Percentiles rank a stretch among this genome's conserved stretches.
Evolutionary conservation across 2,113 vertebrate genomes (phyloP).

Genomic region (Melanotaenia duboulayi): DNA sequence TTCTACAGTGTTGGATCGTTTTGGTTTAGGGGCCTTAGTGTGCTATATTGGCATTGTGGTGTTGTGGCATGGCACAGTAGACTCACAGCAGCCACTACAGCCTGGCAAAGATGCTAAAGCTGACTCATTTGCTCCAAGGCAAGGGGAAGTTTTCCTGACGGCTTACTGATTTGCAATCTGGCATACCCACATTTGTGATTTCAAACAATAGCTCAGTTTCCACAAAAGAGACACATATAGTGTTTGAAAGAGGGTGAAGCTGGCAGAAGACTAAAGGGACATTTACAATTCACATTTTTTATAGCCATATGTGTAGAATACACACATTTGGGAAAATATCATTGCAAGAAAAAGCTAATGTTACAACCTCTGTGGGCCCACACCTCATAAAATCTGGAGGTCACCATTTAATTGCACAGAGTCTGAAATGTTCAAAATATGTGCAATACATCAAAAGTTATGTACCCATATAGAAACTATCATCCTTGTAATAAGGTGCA

Average conservation of each 20-base stretch:
- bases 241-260: not conserved
- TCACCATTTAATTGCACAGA: not conserved
- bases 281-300: not conserved
- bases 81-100: slow-evolving; percentile 70
- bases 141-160: slow-evolving; percentile 66
- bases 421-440: not conserved
- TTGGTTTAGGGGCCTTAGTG: slow-evolving; percentile 62
- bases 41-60: slow-evolving; percentile 75
- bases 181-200: slow-evolving; percentile 53
- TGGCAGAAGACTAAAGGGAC: slow-evolving; percentile 2
- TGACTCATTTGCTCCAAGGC: slow-evolving; percentile 77
- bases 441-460: no score
- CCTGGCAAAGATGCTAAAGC: slow-evolving; percentile 67
- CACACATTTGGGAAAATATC: slow-evolving; percentile 9
- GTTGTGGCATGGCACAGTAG: slow-evolving; percentile 74
- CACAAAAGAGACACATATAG: slow-evolving; percentile 12
- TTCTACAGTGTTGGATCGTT: slow-evolving; percentile 65
- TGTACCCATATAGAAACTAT: no score
- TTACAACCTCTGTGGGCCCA: not conserved
- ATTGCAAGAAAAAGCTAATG: slow-evolving; percentile 5
- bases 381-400: not conserved
- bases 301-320: not conserved
- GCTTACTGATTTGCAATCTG: slow-evolving; percentile 64
- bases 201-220: slow-evolving; percentile 63
- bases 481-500: no score